Conservation (phyloP, 1,140 invertebrate genomes). For the Hylaeus volcanicus region DNA sequence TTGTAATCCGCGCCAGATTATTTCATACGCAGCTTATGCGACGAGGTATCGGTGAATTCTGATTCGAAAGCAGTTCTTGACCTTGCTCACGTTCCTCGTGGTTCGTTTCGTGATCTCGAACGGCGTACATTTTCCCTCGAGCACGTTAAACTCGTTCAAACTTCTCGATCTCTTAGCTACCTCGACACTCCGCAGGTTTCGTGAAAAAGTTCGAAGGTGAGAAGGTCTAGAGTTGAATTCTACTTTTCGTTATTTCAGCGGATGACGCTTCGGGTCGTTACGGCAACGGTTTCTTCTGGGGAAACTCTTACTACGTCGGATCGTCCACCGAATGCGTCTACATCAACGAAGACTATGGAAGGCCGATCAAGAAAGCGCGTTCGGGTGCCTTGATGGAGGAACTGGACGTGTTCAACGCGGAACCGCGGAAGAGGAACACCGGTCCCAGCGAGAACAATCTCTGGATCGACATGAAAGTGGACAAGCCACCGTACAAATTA, state of each 20-base stretch:
- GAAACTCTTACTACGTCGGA: constrained; percentile 90
- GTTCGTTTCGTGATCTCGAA: no score
- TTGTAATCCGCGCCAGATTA: neutral
- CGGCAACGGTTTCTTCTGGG: constrained; percentile 90
- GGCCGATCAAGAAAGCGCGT: constrained; percentile 58
- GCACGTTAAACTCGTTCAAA: no score
- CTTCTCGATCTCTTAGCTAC: no score
- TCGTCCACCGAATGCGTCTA: constrained; percentile 88
- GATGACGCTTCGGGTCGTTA: constrained; percentile 90
- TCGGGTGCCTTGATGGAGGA: constrained; percentile 68
- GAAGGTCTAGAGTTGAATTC: neutral
- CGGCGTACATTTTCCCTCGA: no score
- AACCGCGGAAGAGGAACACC: constrained; percentile 67
- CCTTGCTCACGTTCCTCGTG: neutral
- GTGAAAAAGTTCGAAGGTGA: no score
- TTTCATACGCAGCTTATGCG: no score
- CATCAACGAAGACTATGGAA: constrained; percentile 79
- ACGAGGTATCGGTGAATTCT: neutral
- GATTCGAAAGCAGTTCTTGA: neutral
- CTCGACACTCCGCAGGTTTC: no score
- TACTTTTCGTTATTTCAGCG: constrained; percentile 81
- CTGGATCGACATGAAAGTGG: constrained; percentile 30
- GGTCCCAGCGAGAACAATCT: constrained; percentile 58
- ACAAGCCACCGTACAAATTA: constrained; percentile 81
- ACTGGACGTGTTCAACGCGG: constrained; percentile 69